Base-by-base conservation (phyloP, 2,797 vertebrate genomes). In the Spatula clypeata region DNA sequence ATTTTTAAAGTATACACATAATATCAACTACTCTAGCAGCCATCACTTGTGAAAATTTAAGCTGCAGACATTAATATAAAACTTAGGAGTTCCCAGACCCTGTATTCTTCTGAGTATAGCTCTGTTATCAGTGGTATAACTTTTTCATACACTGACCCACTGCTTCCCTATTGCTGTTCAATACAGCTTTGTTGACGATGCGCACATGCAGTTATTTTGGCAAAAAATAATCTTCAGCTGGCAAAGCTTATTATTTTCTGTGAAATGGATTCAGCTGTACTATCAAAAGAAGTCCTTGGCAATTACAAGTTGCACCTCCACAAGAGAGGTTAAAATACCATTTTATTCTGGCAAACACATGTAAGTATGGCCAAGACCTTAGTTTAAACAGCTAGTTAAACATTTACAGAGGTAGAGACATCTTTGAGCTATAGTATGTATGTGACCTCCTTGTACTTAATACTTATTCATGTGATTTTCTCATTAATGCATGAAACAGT, bases 401-500 rank as follows among this genome's bases (percentile, higher is more conserved):
- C 42, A 54, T 69, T 62, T 81, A 84, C 61, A 38, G 80, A 90
- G 44, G 73, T 58, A 90, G 51, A 79, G 45, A 90, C 91, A 75
- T 97, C 88, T 88, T 24, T 88, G 76, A 93, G 83, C 76, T 90
- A 4, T 31, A 88, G 88, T 15, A 58, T n/a, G 54, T 42, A 65
- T 21, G 62, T 90, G 74, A 81, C 88, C 80, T 93, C 47, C 76
- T 40, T 0, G 0, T 80, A 67, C 40, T 86, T 82, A 94, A 92
- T 74, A 84, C 69, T 93, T 83, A 92, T 86, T 97, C 97, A 88
- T 67, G 93, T 70, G 95, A 97, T 96, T 97, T 96, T 93, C 89
- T 94, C 95, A 94, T 96, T 98, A 97, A 94, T 17, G 51, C 90
- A 81, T 93, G 92, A 97, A 97, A 84, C 72, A 73, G 83, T 60